Conservation (phyloP, 2,113 vertebrate species). For the Tachysurus vachellii region DNA sequence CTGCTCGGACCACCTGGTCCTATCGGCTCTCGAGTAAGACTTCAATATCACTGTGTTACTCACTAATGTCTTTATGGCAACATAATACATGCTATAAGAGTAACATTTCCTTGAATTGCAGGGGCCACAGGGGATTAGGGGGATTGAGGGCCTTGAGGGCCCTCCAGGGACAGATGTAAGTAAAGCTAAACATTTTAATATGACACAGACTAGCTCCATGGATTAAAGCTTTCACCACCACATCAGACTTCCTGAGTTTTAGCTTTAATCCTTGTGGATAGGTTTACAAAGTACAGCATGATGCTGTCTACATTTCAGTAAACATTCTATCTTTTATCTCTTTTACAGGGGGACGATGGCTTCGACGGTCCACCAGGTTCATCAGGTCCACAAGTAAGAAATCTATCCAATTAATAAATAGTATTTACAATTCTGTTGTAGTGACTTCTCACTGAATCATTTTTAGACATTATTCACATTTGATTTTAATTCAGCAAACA, state of each 20-base stretch:
- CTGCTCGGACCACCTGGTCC: slow-evolving; percentile 70
- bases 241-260: neutral
- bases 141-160: slow-evolving; percentile 74
- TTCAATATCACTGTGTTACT: neutral
- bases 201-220: neutral
- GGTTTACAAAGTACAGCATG: neutral
- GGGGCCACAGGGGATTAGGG: slow-evolving; percentile 77
- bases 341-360: slow-evolving; percentile 79
- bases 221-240: neutral
- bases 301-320: neutral
- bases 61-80: neutral
- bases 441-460: neutral
- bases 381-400: slow-evolving; percentile 74
- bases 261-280: neutral
- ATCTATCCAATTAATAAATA: neutral
- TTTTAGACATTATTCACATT: neutral
- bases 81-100: neutral
- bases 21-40: slow-evolving; percentile 76
- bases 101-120: slow-evolving; percentile 57
- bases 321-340: neutral
- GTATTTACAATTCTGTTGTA: neutral
- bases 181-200: slow-evolving; percentile 27
- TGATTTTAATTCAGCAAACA: neutral
- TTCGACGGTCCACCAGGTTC: slow-evolving; percentile 71
- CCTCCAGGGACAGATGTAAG: slow-evolving; percentile 77